Conservation (phyloP, 2,113 vertebrate genomes). For the Cepphus grylle region DNA sequence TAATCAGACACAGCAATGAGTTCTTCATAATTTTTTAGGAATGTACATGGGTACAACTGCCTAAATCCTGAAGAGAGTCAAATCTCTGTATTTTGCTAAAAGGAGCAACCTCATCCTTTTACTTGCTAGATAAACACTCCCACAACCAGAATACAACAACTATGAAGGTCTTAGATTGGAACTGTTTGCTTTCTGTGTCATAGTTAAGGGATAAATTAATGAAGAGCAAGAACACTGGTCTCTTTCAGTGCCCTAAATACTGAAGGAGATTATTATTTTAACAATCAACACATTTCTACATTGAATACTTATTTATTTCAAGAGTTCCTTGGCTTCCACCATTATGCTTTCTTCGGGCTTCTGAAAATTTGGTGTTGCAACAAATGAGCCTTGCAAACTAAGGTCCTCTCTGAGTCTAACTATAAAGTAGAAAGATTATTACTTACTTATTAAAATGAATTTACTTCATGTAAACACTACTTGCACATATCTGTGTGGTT, state of each 20-base stretch:
- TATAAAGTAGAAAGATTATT: neutral
- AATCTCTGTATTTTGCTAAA: neutral
- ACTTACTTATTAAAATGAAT: neutral
- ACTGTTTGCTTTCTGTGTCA: neutral
- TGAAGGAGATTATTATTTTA: neutral
- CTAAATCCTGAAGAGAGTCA: neutral
- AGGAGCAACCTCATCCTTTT: neutral
- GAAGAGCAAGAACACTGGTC: neutral
- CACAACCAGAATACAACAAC: neutral
- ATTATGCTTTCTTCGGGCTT: neutral
- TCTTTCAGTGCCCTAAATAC: neutral
- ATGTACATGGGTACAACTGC: neutral
- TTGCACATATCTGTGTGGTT: neutral
- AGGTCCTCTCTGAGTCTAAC: accelerated
- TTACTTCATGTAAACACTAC: neutral
- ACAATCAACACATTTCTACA: neutral
- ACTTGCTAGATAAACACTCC: neutral
- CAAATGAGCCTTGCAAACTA: neutral
- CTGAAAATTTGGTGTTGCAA: neutral
- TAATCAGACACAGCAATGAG: neutral
- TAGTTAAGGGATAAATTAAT: neutral
- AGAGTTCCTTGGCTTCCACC: neutral
- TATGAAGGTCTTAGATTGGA: neutral
- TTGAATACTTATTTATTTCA: neutral
- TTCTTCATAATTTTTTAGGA: neutral